Evolutionary conservation across 2,797 vertebrate species (phyloP).

Genomic region (Poecilia wingei): DNA sequence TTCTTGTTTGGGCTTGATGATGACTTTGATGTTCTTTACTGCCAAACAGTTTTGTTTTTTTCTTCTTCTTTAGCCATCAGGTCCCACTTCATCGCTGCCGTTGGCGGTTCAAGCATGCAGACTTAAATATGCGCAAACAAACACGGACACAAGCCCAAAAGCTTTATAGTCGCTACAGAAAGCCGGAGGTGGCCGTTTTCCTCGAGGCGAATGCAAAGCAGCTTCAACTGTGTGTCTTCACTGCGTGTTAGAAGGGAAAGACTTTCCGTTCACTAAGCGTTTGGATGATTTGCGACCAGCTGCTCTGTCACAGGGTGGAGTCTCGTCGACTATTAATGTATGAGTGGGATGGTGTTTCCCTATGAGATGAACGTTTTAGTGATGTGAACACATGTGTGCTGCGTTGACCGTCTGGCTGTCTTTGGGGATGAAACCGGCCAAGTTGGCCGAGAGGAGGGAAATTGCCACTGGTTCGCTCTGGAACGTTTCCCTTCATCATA

Average conservation of each 20-base stretch:
- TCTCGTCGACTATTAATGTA: slow-evolving; percentile 18
- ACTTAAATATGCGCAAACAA: slow-evolving; percentile 34
- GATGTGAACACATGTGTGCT: slow-evolving; percentile 38
- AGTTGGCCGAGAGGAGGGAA: slow-evolving; percentile 74
- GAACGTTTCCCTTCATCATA: slow-evolving; percentile 70
- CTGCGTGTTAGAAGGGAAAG: slow-evolving; percentile 13
- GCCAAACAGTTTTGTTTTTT: slow-evolving; percentile 1
- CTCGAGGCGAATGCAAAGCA: slow-evolving; percentile 24
- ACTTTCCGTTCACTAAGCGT: slow-evolving; percentile 34
- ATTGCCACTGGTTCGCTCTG: slow-evolving; percentile 67
- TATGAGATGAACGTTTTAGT: slow-evolving; percentile 21
- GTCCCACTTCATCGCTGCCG: slow-evolving; percentile 38
- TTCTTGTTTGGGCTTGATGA: slow-evolving; percentile 52
- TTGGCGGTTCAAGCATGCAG: slow-evolving; percentile 21
- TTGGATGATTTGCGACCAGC: slow-evolving; percentile 27
- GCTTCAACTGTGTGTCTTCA: slow-evolving; percentile 19
- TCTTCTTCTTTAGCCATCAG: neutral
- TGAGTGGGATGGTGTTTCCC: slow-evolving; percentile 25
- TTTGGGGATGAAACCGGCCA: slow-evolving; percentile 34
- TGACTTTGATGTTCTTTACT: slow-evolving; percentile 39
- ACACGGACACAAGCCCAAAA: slow-evolving; percentile 6
- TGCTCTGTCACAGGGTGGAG: slow-evolving; percentile 19
- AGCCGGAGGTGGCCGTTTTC: slow-evolving; percentile 16
- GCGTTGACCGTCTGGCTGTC: slow-evolving; percentile 48
- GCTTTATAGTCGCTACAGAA: slow-evolving; percentile 42